Percentiles rank a stretch among this genome's conserved stretches.
Conservation (phyloP, 1,140 invertebrate genomes). For the Drosophila simulans region DNA sequence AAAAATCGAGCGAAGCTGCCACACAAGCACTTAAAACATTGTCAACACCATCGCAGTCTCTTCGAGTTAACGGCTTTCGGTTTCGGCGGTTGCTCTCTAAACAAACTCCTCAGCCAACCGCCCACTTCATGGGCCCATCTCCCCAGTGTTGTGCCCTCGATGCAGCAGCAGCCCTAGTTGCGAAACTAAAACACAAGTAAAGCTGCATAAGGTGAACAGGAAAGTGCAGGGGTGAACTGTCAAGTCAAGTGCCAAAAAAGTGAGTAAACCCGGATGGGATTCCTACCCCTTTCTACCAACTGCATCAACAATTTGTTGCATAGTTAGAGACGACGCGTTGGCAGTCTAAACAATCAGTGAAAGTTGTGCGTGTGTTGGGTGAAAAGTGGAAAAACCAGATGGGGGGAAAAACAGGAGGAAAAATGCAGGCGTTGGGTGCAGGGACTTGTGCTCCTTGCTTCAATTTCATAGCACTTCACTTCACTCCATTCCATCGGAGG, state of each 20-base stretch:
- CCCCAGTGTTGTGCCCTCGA: constrained; percentile 4
- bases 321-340: constrained; percentile 56
- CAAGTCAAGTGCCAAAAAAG: constrained; percentile 47
- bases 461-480: constrained; percentile 15
- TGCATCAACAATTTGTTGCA: constrained; percentile 63
- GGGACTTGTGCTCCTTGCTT: neutral
- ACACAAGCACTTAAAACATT: constrained; percentile 58
- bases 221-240: constrained; percentile 9
- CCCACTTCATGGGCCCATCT: neutral
- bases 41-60: constrained; percentile 45
- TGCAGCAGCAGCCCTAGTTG: constrained; percentile 1
- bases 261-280: neutral
- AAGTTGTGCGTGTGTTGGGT: constrained; percentile 63
- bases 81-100: constrained; percentile 47
- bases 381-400: constrained; percentile 12
- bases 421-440: too few species aligned
- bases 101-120: constrained; percentile 3
- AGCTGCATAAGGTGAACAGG: constrained; percentile 20
- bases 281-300: neutral
- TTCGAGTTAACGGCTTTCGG: constrained; percentile 56
- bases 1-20: constrained; percentile 32
- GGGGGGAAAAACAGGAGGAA: neutral
- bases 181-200: constrained; percentile 47
- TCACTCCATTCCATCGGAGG: constrained; percentile 8
- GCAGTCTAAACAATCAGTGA: constrained; percentile 63